Evolutionary conservation across 2,113 vertebrate genomes (phyloP).

Genomic region (Apodemus speciosus): DNA sequence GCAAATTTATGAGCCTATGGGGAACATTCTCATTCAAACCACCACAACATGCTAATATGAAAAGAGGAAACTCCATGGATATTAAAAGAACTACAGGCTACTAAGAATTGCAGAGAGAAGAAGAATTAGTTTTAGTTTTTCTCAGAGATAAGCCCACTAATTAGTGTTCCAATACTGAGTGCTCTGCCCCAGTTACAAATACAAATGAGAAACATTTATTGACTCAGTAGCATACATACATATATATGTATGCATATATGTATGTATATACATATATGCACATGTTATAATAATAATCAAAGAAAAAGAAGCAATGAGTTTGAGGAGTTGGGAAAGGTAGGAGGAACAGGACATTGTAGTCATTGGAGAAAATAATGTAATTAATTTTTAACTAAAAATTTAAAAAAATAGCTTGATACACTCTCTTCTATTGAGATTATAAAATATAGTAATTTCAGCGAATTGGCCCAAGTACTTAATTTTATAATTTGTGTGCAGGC

Average conservation of each 20-base stretch:
- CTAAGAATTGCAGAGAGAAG: background rate
- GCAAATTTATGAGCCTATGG: background rate
- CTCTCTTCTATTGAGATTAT: background rate
- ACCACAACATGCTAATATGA: too few relatives aligned
- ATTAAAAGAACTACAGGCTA: background rate
- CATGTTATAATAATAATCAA: background rate
- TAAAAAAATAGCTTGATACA: background rate
- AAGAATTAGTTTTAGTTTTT: background rate
- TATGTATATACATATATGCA: rapidly evolving
- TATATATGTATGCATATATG: background rate
- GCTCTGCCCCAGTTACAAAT: background rate
- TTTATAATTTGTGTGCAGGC: background rate
- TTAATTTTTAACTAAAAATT: background rate
- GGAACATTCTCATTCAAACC: background rate
- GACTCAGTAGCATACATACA: background rate
- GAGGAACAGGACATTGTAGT: background rate
- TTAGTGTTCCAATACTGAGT: background rate
- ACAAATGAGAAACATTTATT: background rate
- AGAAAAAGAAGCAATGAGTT: background rate
- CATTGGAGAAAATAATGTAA: background rate
- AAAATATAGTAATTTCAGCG: background rate
- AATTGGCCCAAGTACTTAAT: background rate
- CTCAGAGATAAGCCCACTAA: background rate
- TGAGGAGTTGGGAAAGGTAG: background rate
- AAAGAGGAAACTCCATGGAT: background rate